Percentiles rank a stretch among this genome's conserved stretches.
Conservation (phyloP, 1,140 invertebrate species). For the Hycleus phaleratus region DNA sequence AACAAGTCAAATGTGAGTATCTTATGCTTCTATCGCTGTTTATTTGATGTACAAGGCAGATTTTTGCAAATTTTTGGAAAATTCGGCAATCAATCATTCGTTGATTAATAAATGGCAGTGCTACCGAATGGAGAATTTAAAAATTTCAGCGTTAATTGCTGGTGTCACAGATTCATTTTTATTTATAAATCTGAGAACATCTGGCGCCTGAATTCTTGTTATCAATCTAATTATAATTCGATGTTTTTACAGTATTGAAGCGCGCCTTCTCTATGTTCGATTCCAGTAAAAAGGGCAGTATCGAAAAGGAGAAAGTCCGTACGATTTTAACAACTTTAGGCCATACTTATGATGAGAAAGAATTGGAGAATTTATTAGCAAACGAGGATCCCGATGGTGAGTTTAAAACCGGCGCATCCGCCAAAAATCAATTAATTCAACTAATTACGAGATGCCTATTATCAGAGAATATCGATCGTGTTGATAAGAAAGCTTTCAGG, state of each 20-base stretch:
- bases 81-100: no score
- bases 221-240: background rate
- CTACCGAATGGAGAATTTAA: no score
- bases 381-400: conserved; percentile 61
- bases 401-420: conserved; percentile 7
- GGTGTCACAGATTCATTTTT: background rate
- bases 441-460: no score
- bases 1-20: conserved; percentile 55
- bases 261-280: conserved; percentile 73
- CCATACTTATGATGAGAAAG: conserved; percentile 62
- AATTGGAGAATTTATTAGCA: conserved; percentile 58
- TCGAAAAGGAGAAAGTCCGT: conserved; percentile 65
- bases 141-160: background rate
- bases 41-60: no score
- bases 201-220: conserved; percentile 6
- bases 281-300: conserved; percentile 59
- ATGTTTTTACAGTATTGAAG: conserved; percentile 50
- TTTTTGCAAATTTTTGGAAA: background rate
- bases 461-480: no score
- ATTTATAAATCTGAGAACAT: background rate
- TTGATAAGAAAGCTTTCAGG: no score
- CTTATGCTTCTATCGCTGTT: no score
- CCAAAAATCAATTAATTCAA: no score
- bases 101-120: no score
- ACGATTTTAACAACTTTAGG: conserved; percentile 70